phyloP scores from a whole-genome alignment of 2,797 vertebrate genomes.

The Typhlichthys eigenmanni region DNA sequence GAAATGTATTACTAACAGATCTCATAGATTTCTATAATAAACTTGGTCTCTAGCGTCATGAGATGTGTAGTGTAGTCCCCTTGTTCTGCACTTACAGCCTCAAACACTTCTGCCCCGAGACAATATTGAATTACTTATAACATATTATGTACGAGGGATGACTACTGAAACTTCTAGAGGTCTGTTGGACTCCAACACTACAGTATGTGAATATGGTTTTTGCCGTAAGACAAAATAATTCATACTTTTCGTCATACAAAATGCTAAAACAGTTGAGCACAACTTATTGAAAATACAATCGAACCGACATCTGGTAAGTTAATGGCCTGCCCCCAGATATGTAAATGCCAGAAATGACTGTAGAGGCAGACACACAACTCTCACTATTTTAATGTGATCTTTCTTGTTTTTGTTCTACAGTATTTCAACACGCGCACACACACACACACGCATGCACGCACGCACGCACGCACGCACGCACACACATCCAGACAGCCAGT shows the following conservation, averaged over 20 bases:
- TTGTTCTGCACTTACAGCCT: constrained; percentile 10
- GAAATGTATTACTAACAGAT: not conserved
- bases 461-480: constrained; percentile 5
- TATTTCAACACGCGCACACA: not conserved
- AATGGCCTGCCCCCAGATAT: too few species aligned
- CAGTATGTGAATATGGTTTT: too few species aligned
- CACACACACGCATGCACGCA: not conserved
- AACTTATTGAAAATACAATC: too few species aligned
- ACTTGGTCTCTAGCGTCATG: constrained; percentile 17
- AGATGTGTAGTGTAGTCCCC: constrained; percentile 24
- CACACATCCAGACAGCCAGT: constrained; percentile 25
- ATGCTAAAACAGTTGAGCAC: too few species aligned
- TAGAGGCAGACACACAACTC: not conserved
- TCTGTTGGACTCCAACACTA: too few species aligned
- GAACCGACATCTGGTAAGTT: too few species aligned
- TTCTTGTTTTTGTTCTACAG: too few species aligned
- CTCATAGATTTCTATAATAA: constrained; percentile 3
- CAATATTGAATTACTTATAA: constrained; percentile 1
- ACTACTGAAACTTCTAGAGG: too few species aligned
- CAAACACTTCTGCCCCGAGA: constrained; percentile 17
- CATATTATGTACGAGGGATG: too few species aligned
- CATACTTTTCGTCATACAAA: too few species aligned
- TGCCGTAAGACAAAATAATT: too few species aligned
- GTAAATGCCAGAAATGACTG: too few species aligned
- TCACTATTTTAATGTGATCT: not conserved